These are phyloP conservation scores for Strigamia transsilvanica DNA, from an alignment of 2,888 invertebrate genomes.

Conservation along the genomic window DNA sequence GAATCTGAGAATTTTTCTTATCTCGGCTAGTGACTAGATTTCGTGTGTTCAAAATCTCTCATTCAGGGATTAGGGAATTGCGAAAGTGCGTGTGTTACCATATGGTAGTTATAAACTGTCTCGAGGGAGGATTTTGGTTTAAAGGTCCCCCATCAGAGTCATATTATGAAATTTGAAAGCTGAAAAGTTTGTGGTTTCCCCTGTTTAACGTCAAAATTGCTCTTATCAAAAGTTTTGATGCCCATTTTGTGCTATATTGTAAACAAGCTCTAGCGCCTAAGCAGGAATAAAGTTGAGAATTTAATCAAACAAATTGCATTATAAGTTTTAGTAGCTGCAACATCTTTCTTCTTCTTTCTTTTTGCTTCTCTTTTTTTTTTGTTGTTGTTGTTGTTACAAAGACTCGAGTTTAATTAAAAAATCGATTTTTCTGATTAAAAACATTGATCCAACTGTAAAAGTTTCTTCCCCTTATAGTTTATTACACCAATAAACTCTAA, in stretches of 20 bases:
- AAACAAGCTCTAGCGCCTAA: neutral
- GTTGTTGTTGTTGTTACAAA: neutral
- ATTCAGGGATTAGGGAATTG: conserved; percentile 34
- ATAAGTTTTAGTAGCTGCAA: neutral
- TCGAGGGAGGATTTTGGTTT: neutral
- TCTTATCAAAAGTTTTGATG: neutral
- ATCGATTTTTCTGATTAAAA: conserved; percentile 38
- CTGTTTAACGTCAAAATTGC: neutral
- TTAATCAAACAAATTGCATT: neutral
- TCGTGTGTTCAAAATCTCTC: conserved; percentile 21
- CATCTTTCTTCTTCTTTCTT: neutral
- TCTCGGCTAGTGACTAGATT: conserved; percentile 26
- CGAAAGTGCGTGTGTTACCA: conserved; percentile 9
- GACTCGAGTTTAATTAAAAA: neutral
- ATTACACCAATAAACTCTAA: neutral
- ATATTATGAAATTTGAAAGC: conserved; percentile 17
- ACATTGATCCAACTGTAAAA: neutral
- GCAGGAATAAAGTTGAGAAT: neutral
- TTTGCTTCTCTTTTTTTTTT: too few species aligned
- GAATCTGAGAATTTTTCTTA: conserved; percentile 25
- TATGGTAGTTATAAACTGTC: conserved; percentile 20
- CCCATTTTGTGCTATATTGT: neutral
- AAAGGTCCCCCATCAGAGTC: conserved; percentile 18
- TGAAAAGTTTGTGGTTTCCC: neutral
- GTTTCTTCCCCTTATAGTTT: neutral